These are phyloP conservation scores for Syrrhaptes paradoxus DNA, from an alignment of 2,113 vertebrate genomes.

Conservation along the genomic window DNA sequence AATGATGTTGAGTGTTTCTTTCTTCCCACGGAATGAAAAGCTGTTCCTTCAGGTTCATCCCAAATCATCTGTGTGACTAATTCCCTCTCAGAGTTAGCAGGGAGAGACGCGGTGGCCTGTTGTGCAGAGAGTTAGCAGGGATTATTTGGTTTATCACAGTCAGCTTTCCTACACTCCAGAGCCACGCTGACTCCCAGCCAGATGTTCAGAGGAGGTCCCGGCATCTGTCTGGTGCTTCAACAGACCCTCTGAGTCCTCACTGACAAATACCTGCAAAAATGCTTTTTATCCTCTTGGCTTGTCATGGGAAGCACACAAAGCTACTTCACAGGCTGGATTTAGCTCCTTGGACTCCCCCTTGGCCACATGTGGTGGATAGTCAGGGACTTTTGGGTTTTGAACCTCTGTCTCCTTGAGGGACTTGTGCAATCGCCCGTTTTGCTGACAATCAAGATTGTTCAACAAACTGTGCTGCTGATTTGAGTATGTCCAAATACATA, in stretches of 20 bases:
- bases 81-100: not conserved
- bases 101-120: not conserved
- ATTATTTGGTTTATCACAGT: conserved; percentile 26
- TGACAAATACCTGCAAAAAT: conserved; percentile 1
- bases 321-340: not conserved
- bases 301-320: not conserved
- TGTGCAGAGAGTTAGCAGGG: not conserved
- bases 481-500: not conserved
- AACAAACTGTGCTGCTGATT: not conserved
- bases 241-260: not conserved
- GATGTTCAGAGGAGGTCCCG: not conserved
- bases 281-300: not conserved
- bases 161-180: not conserved
- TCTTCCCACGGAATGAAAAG: not conserved
- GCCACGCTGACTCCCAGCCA: not conserved
- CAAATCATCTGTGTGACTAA: not conserved
- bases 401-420: not conserved
- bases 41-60: conserved; percentile 27
- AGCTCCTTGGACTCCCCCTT: not conserved
- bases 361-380: not conserved
- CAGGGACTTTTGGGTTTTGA: not conserved
- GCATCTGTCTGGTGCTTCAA: not conserved
- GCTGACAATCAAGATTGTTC: not conserved
- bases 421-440: not conserved
- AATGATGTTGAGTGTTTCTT: not conserved